Percentiles rank a stretch among this genome's conserved stretches.
phyloP scores from a whole-genome alignment of 2,113 vertebrate species.

The Mobula birostris region DNA sequence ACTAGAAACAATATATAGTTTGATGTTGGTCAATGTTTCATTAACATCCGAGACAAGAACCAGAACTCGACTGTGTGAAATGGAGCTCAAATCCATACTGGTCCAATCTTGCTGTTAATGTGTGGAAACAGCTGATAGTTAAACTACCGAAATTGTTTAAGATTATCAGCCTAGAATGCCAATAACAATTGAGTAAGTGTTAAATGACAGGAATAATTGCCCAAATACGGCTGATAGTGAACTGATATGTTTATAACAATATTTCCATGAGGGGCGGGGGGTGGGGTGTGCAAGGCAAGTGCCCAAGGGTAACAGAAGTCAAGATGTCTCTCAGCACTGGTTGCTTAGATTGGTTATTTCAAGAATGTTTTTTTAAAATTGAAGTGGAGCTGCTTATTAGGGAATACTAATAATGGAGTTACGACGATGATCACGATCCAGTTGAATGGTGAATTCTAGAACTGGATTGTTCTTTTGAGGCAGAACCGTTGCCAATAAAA shows the following conservation, averaged over 20 bases:
- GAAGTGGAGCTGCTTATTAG: no score
- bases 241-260: background rate
- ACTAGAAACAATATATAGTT: background rate
- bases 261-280: background rate
- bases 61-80: no score
- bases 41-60: no score
- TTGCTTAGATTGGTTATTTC: no score
- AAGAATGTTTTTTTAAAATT: no score
- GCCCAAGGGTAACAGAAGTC: no score
- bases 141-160: background rate
- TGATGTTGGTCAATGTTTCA: no score
- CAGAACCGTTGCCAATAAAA: no score
- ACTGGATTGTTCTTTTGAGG: background rate
- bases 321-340: no score
- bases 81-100: background rate
- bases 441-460: background rate
- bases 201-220: background rate
- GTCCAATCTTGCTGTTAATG: no score
- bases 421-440: background rate
- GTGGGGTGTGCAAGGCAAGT: background rate
- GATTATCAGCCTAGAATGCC: background rate
- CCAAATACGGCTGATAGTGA: background rate
- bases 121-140: background rate
- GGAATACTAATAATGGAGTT: background rate
- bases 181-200: background rate